Evolutionary conservation across 2,888 invertebrate species (phyloP).

Genomic region (Chrysina gloriosa): DNA sequence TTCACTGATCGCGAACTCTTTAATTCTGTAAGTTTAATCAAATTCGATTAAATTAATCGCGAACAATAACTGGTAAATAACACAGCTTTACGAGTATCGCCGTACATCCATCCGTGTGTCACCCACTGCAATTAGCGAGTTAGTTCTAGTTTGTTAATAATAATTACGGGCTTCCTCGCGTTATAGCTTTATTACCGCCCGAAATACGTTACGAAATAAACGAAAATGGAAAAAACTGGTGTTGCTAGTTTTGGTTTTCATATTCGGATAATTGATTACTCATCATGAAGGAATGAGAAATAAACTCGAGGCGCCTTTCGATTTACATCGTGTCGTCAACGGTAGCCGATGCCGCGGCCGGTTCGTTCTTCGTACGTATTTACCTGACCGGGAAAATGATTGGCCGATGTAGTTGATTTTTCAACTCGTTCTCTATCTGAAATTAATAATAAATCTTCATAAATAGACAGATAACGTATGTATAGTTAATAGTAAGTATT

Average conservation of each 20-base stretch:
- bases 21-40: no score
- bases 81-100: no score
- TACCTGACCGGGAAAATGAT: constrained; percentile 16
- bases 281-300: constrained; percentile 30
- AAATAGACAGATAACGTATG: no score
- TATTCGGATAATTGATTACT: constrained; percentile 29
- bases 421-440: no score
- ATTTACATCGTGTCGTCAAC: constrained; percentile 27
- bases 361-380: not conserved
- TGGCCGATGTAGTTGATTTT: no score
- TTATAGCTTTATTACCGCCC: constrained; percentile 23
- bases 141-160: not conserved
- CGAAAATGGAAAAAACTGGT: constrained; percentile 12
- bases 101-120: not conserved
- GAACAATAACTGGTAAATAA: no score
- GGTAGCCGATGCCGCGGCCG: constrained; percentile 9
- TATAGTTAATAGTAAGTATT: no score
- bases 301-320: constrained; percentile 35
- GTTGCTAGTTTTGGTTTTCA: constrained; percentile 27
- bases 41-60: no score
- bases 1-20: no score
- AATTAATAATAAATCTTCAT: no score
- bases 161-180: not conserved
- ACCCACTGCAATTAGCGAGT: constrained; percentile 9
- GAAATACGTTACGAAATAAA: not conserved